Percentiles rank a stretch among this genome's conserved stretches.
These are phyloP conservation scores for Phataginus tricuspis DNA, from an alignment of 2,797 vertebrate genomes.

Conservation along the genomic window DNA sequence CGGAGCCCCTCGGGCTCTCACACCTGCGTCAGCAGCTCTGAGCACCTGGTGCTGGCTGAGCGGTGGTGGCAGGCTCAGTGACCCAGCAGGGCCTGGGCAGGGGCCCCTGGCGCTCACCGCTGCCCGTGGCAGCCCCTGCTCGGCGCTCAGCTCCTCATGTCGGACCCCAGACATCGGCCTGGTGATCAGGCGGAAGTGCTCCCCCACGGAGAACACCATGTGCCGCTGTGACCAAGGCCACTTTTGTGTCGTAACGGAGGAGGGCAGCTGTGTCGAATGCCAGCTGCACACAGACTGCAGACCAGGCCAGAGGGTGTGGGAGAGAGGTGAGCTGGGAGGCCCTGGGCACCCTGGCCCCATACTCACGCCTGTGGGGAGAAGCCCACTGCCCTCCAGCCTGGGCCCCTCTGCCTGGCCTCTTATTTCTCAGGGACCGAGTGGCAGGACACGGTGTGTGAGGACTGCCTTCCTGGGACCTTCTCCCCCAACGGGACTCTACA, in stretches of 20 bases:
- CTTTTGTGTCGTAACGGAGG: conserved; percentile 3
- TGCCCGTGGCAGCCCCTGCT: accelerated
- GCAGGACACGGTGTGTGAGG: conserved; percentile 38
- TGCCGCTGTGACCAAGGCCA: conserved; percentile 59
- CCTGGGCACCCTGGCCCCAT: not conserved
- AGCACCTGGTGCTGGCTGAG: not conserved
- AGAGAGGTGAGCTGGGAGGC: not conserved
- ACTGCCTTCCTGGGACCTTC: conserved; percentile 61
- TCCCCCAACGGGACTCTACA: conserved; percentile 15
- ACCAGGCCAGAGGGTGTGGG: conserved; percentile 39
- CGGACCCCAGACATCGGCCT: conserved; percentile 49
- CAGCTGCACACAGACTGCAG: not conserved
- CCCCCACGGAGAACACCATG: not conserved
- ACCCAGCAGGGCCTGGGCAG: not conserved
- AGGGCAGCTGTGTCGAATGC: conserved; percentile 55
- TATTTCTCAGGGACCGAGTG: conserved; percentile 47
- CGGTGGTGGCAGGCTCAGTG: not conserved
- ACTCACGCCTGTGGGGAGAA: not conserved
- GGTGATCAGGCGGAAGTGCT: conserved; percentile 39
- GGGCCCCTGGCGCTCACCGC: not conserved
- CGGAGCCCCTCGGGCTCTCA: too few species aligned
- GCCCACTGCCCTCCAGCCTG: too few species aligned
- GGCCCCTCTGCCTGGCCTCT: accelerated
- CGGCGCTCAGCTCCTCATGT: not conserved
- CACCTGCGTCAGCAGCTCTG: accelerated